Evolutionary conservation across 2,888 invertebrate genomes (phyloP).

Genomic region (Liodrosophila aerea): DNA sequence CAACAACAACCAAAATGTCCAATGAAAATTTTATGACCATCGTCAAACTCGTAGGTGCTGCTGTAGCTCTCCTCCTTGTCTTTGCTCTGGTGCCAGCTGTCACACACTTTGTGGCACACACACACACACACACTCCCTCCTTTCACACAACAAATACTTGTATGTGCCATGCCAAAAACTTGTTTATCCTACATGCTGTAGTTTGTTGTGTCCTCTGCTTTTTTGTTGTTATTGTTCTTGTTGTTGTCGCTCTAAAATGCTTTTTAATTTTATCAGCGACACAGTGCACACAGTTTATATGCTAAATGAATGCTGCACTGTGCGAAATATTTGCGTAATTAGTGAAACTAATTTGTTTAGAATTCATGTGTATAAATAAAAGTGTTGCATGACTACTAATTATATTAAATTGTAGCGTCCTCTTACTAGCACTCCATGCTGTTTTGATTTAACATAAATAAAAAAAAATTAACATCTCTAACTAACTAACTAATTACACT

Average conservation of each 20-base stretch:
- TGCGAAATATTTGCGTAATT: constrained; percentile 42
- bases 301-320: constrained; percentile 62
- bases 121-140: constrained; percentile 3
- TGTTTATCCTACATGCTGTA: constrained; percentile 29
- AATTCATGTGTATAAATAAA: not conserved
- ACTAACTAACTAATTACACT: too few relatives aligned
- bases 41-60: constrained; percentile 11
- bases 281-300: constrained; percentile 56
- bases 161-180: constrained; percentile 27
- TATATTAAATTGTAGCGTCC: not conserved
- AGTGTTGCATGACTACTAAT: not conserved
- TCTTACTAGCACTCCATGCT: too few relatives aligned
- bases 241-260: constrained; percentile 65
- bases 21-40: constrained; percentile 74
- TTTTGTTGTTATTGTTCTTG: constrained; percentile 23
- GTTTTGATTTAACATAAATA: too few relatives aligned
- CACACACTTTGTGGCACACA: constrained; percentile 14
- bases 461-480: too few relatives aligned
- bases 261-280: constrained; percentile 76
- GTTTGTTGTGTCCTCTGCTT: constrained; percentile 27
- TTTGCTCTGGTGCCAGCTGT: constrained; percentile 48
- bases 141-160: too few relatives aligned
- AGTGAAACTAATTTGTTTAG: not conserved
- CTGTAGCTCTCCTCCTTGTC: constrained; percentile 5
- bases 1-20: constrained; percentile 59